These are phyloP conservation scores for Stratiomys singularior DNA, from an alignment of 2,888 invertebrate species.

Conservation along the genomic window DNA sequence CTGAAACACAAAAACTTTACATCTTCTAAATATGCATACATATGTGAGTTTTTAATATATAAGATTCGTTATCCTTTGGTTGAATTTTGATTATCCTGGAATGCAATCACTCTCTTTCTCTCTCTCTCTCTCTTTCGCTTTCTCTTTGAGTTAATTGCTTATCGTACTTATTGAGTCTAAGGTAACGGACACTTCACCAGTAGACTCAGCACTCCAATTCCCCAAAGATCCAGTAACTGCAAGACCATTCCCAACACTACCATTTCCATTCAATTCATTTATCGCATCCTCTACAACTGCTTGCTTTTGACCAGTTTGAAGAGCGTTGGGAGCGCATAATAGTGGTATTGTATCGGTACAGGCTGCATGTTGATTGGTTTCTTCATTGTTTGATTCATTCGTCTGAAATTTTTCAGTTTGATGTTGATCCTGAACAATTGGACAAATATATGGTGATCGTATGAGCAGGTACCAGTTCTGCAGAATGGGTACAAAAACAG, in stretches of 20 bases:
- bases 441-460: constrained; percentile 51
- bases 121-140: too few species aligned
- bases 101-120: not conserved
- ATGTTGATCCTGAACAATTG: constrained; percentile 52
- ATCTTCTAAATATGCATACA: constrained; percentile 1
- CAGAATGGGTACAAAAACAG: not conserved
- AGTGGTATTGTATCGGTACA: constrained; percentile 54
- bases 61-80: constrained; percentile 20
- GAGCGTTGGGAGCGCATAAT: constrained; percentile 50
- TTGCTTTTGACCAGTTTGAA: constrained; percentile 44
- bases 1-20: not conserved
- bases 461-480: constrained; percentile 53
- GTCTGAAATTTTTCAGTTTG: constrained; percentile 50
- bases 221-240: not conserved
- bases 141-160: constrained; percentile 54
- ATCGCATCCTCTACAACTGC: constrained; percentile 49
- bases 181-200: constrained; percentile 52
- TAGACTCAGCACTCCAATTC: constrained; percentile 48
- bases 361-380: constrained; percentile 48
- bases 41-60: not conserved
- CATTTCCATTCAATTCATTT: constrained; percentile 47
- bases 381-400: constrained; percentile 48
- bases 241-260: not conserved
- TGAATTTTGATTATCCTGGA: constrained; percentile 6
- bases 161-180: constrained; percentile 55